A percentile compares a stretch with the other conserved stretches of the same genome.
These are phyloP conservation scores for Mesorhabditis belari DNA, from an alignment of 2,888 invertebrate genomes.

Conservation along the genomic window DNA sequence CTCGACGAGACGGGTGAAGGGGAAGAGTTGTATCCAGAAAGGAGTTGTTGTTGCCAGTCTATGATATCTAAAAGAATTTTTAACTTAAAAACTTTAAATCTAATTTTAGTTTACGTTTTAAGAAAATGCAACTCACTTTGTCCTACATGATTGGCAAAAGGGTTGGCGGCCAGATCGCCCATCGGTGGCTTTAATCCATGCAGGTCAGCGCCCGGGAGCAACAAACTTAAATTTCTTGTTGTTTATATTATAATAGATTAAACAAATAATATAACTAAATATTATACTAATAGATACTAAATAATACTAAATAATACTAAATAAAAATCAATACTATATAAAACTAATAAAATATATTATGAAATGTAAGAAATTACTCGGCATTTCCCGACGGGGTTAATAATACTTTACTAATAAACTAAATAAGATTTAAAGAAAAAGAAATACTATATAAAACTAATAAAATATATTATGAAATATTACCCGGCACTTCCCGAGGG, in stretches of 20 bases:
- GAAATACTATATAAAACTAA: too few relatives aligned
- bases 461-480: too few relatives aligned
- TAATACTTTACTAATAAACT: too few relatives aligned
- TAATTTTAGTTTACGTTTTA: too few relatives aligned
- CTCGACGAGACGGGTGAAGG: conserved; percentile 34
- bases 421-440: too few relatives aligned
- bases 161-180: not conserved
- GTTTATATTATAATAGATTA: too few relatives aligned
- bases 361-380: too few relatives aligned
- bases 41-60: conserved; percentile 26
- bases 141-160: not conserved
- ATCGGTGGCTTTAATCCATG: not conserved
- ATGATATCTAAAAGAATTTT: not conserved
- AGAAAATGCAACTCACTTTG: not conserved
- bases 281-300: too few relatives aligned
- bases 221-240: not conserved
- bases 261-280: not conserved
- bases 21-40: conserved; percentile 33
- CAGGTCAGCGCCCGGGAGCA: not conserved
- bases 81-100: not conserved
- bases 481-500: not conserved
- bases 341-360: too few relatives aligned
- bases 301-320: too few relatives aligned
- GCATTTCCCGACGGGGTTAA: too few relatives aligned
- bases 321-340: too few relatives aligned